Base-by-base conservation (phyloP, 2,888 invertebrate genomes). In the Cerastoderma edule region DNA sequence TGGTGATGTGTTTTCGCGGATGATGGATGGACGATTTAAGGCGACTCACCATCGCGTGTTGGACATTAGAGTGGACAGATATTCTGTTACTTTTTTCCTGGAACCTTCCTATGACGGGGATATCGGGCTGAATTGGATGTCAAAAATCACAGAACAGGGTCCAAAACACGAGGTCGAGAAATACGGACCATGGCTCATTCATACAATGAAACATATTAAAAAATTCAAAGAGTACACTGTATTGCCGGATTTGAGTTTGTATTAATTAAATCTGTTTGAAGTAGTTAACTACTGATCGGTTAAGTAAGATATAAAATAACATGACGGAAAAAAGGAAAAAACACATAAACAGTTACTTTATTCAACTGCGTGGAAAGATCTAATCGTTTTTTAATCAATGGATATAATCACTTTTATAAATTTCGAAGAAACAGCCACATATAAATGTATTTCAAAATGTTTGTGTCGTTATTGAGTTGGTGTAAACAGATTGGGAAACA, bases 81-180 rank as follows among this genome's bases (percentile, higher is more conserved):
- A 69, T 57, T 86, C 86, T 0, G 82, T 85, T 16, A 83, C 86
- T 16, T 86, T 85, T 60, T 86, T 86, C 72, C 67, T 86, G n/a
- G 78, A 78, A 54, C 86, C 86, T 3, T 53, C 53, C 13, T 86
- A 74, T 68, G 70, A 77, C n/a, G 83, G 80, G 0, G 83, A 85
- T 64, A 79, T 85, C 35, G 83, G 83, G 5, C 30, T 78, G 0
- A 72, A 78, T 56, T 81, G 68, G 30, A 27, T 80, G 28, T 70
- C 75, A 1, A 39, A 54, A 19, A 44, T 63, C 28, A 71, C 67
- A 10, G 71, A 54, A 2, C 44, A 73, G 32, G 79, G 79, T 2
- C 69, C 72, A 13, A 54, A 50, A 2, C 75, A 81, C 28, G 46
- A 71, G 6, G 67, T 70, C 0, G 76, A 80, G 46, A 54, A 56